These are phyloP conservation scores for Nansenia antarctica DNA, from an alignment of 2,113 vertebrate species.

Conservation along the genomic window DNA sequence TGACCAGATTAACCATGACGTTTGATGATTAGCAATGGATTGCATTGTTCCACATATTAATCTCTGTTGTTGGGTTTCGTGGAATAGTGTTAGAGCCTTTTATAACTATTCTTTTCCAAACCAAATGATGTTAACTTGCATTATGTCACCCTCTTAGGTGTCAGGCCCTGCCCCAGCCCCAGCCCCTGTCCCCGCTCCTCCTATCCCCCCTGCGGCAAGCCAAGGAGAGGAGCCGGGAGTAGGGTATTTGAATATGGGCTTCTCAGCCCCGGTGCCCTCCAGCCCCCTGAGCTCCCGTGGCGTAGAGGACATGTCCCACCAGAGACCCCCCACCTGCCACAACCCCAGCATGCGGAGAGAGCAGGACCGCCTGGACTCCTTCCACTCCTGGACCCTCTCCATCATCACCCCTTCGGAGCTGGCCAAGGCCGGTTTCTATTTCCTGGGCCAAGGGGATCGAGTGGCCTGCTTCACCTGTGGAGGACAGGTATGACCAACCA, in stretches of 20 bases:
- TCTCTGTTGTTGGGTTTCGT: too few species aligned
- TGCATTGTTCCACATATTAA: too few species aligned
- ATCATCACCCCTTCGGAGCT: constrained; percentile 86
- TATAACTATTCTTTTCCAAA: too few species aligned
- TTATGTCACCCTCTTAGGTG: constrained; percentile 19
- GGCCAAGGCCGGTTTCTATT: constrained; percentile 95
- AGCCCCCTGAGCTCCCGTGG: constrained; percentile 77
- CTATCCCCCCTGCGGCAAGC: constrained; percentile 41
- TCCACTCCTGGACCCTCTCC: constrained; percentile 81
- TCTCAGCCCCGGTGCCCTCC: constrained; percentile 78
- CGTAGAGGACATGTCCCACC: constrained; percentile 79
- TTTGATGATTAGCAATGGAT: too few species aligned
- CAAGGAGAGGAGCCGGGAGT: constrained; percentile 77
- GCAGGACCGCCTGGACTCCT: constrained; percentile 87
- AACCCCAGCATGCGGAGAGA: constrained; percentile 85
- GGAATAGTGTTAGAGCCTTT: too few species aligned
- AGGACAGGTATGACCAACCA: constrained; percentile 71
- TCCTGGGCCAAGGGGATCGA: constrained; percentile 85
- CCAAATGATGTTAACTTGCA: too few species aligned
- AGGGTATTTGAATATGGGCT: constrained; percentile 82
- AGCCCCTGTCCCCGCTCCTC: constrained; percentile 1
- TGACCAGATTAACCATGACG: too few species aligned
- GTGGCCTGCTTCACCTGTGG: constrained; percentile 95
- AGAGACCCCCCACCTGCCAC: constrained; percentile 72
- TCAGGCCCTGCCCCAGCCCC: constrained; percentile 50